phyloP scores from a whole-genome alignment of 2,888 invertebrate species.

The Cataglyphis cursor region DNA sequence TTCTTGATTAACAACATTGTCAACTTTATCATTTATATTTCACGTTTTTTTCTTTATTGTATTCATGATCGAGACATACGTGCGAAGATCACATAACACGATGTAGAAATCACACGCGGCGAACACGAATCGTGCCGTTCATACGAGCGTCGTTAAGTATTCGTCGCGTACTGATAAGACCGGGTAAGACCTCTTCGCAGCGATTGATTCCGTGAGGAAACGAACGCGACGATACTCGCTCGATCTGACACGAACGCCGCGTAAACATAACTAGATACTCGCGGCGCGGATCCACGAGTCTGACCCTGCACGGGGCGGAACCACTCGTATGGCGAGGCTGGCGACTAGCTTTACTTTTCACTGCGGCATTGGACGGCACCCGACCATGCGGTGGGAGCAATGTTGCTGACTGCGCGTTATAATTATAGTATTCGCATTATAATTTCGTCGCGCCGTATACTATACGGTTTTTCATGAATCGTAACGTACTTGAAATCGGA shows the following conservation, averaged over 20 bases:
- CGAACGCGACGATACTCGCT: slow-evolving; percentile 9
- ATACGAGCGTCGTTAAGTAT: neutral
- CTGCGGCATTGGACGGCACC: slow-evolving; percentile 74
- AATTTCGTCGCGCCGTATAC: slow-evolving; percentile 18
- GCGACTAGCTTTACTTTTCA: slow-evolving; percentile 74
- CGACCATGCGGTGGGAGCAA: slow-evolving; percentile 65
- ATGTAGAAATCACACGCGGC: neutral
- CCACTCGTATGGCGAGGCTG: slow-evolving; percentile 74
- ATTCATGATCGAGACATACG: neutral
- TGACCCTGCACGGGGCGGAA: slow-evolving; percentile 77
- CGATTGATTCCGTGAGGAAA: neutral
- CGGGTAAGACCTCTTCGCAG: neutral
- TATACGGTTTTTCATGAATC: slow-evolving; percentile 27
- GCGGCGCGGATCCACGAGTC: slow-evolving; percentile 66
- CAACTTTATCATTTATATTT: neutral
- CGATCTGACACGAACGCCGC: slow-evolving; percentile 57
- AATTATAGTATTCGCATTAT: slow-evolving; percentile 38
- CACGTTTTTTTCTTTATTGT: neutral
- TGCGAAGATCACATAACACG: neutral
- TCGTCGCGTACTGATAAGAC: slow-evolving; percentile 5
- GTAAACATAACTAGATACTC: slow-evolving; percentile 75
- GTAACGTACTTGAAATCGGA: neutral
- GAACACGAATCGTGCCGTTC: neutral
- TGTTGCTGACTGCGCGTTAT: slow-evolving; percentile 40
- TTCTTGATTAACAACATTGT: neutral